phyloP scores from a whole-genome alignment of 2,888 invertebrate genomes.

The Selenia dentaria region DNA sequence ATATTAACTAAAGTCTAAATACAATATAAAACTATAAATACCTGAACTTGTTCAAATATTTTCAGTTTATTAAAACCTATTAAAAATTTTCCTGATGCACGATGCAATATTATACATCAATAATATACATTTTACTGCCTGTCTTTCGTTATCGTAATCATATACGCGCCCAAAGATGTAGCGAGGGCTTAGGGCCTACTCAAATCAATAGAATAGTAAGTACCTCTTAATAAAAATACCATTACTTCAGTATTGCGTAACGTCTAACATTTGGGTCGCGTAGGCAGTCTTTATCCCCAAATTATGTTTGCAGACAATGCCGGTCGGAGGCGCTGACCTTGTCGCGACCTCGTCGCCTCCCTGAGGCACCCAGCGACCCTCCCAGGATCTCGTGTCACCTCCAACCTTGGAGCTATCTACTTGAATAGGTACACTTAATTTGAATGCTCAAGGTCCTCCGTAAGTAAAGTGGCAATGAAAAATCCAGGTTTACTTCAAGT shows the following conservation, averaged over 20 bases:
- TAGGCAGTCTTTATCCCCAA: slow-evolving; percentile 47
- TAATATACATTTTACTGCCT: no score
- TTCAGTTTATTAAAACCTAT: no score
- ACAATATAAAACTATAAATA: no score
- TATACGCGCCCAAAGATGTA: no score
- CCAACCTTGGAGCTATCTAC: slow-evolving; percentile 61
- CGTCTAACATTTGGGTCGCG: slow-evolving; percentile 38
- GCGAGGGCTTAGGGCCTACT: no score
- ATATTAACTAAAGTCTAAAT: no score
- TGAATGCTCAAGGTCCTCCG: slow-evolving; percentile 42
- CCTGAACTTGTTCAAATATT: no score
- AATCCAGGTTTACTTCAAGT: not conserved
- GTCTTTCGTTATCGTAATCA: no score
- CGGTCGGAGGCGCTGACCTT: slow-evolving; percentile 59
- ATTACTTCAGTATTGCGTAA: slow-evolving; percentile 32
- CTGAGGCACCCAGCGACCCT: slow-evolving; percentile 45
- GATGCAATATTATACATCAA: no score
- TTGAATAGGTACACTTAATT: slow-evolving; percentile 43
- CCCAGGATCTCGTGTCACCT: slow-evolving; percentile 60
- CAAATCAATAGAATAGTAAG: no score
- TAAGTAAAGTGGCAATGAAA: slow-evolving; percentile 32
- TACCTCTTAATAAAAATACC: slow-evolving; percentile 15
- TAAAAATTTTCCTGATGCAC: no score
- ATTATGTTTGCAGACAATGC: slow-evolving; percentile 54
- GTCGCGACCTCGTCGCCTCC: slow-evolving; percentile 57